Evolutionary conservation across 2,113 vertebrate genomes (phyloP).

Genomic region (Amblyopsis rosae): DNA sequence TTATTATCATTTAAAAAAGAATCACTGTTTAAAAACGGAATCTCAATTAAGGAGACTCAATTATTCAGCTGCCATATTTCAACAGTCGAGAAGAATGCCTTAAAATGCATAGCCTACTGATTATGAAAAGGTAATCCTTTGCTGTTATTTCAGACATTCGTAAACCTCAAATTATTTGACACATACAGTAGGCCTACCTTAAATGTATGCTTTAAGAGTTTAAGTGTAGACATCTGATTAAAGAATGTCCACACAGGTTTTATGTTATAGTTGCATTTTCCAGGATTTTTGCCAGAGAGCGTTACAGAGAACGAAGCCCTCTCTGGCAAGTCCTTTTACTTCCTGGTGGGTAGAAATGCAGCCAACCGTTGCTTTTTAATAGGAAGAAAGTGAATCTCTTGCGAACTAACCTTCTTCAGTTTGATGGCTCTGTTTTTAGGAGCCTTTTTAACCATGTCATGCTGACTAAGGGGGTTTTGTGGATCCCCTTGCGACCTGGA

Average conservation of each 20-base stretch:
- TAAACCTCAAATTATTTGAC: conserved; percentile 1
- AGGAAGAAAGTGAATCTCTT: conserved; percentile 97
- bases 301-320: conserved; percentile 28
- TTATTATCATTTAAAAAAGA: conserved; percentile 27
- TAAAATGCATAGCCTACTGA: conserved; percentile 5
- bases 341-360: conserved; percentile 90
- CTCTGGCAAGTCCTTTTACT: conserved; percentile 73
- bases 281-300: conserved; percentile 26
- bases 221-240: conserved; percentile 37
- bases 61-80: conserved; percentile 45
- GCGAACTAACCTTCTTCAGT: conserved; percentile 98
- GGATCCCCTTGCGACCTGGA: conserved; percentile 80
- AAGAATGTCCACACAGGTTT: conserved; percentile 46
- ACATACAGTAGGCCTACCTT: not conserved
- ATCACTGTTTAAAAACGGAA: conserved; percentile 31
- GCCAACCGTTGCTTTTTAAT: conserved; percentile 98
- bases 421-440: conserved; percentile 93
- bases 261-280: conserved; percentile 23
- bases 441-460: conserved; percentile 79
- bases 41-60: conserved; percentile 27
- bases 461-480: conserved; percentile 78
- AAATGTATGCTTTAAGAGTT: conserved; percentile 25
- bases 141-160: conserved; percentile 31
- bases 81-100: conserved; percentile 32
- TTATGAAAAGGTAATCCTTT: conserved; percentile 4